A percentile compares a stretch with the other conserved stretches of the same genome.
phyloP scores from a whole-genome alignment of 2,888 invertebrate genomes.

The Nymphalis c-album region DNA sequence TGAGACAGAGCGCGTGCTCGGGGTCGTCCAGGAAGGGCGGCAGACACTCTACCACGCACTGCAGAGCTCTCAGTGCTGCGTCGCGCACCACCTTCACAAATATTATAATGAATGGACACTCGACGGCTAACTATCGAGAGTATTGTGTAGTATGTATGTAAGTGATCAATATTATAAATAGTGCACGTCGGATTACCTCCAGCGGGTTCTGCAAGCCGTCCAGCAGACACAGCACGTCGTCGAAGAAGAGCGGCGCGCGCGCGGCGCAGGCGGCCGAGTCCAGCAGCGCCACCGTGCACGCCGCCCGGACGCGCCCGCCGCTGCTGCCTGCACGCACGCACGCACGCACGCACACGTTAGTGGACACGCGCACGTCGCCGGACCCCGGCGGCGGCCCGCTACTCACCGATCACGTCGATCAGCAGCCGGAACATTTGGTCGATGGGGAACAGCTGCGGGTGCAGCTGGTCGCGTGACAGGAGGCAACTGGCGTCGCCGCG shows the following conservation, averaged over 20 bases:
- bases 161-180: background rate
- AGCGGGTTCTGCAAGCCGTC: slow-evolving; percentile 88
- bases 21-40: slow-evolving; percentile 83
- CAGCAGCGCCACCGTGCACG: slow-evolving; percentile 89
- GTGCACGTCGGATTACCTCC: slow-evolving; percentile 56
- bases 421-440: slow-evolving; percentile 90
- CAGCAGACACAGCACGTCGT: slow-evolving; percentile 89
- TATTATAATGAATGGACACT: no score
- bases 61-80: slow-evolving; percentile 88
- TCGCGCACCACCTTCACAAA: slow-evolving; percentile 85
- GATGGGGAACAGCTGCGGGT: slow-evolving; percentile 90
- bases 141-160: no score
- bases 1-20: slow-evolving; percentile 82
- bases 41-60: slow-evolving; percentile 87
- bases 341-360: slow-evolving; percentile 20
- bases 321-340: slow-evolving; percentile 72
- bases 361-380: background rate
- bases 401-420: slow-evolving; percentile 87
- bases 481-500: slow-evolving; percentile 72
- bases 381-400: background rate
- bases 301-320: slow-evolving; percentile 87
- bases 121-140: no score
- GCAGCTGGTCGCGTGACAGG: slow-evolving; percentile 75
- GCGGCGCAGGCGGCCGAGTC: slow-evolving; percentile 89
- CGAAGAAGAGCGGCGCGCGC: slow-evolving; percentile 83